A percentile compares a stretch with the other conserved stretches of the same genome.
These are phyloP conservation scores for Eulemur rufifrons DNA, from an alignment of 2,113 vertebrate genomes.

Conservation along the genomic window DNA sequence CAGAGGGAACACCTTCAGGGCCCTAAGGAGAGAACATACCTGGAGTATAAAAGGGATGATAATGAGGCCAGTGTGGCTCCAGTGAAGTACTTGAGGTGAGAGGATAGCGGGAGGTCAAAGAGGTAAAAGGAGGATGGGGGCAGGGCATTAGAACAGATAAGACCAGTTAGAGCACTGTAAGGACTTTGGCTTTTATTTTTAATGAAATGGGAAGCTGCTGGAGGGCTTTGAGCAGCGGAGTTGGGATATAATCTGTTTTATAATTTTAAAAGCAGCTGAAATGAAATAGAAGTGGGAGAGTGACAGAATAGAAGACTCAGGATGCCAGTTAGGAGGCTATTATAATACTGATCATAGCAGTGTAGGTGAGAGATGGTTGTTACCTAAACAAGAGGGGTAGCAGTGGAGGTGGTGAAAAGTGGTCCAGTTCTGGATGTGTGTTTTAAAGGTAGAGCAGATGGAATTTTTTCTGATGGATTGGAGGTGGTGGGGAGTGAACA, in stretches of 20 bases:
- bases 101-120: not conserved
- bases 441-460: not conserved
- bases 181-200: conserved; percentile 9
- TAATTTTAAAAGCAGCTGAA: not conserved
- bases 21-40: not conserved
- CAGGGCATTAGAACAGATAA: not conserved
- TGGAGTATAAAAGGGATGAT: not conserved
- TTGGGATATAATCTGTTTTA: not conserved
- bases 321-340: not conserved
- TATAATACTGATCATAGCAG: not conserved
- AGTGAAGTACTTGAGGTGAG: not conserved
- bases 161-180: not conserved
- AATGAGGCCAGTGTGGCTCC: not conserved
- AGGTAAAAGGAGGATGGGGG: not conserved
- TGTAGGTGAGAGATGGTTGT: not conserved
- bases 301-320: not conserved
- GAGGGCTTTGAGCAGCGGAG: not conserved
- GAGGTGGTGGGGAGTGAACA: not conserved
- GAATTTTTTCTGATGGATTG: not conserved
- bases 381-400: not conserved
- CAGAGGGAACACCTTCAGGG: not conserved
- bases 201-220: not conserved
- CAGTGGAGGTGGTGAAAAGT: not conserved
- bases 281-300: not conserved
- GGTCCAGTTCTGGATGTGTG: not conserved